These are phyloP conservation scores for Arctopsyche grandis DNA, from an alignment of 1,140 invertebrate species.

Conservation along the genomic window DNA sequence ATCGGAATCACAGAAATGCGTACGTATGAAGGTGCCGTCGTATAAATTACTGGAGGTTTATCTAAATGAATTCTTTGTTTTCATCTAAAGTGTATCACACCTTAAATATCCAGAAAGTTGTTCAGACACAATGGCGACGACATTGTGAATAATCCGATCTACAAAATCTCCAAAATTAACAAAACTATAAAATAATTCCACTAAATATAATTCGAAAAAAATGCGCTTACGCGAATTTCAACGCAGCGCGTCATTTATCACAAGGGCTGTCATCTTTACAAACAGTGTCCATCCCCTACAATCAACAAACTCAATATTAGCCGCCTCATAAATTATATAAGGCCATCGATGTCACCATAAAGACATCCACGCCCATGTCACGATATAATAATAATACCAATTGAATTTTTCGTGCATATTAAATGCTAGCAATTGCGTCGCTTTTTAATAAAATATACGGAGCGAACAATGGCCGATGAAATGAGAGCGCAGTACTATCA, in stretches of 20 bases:
- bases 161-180: background rate
- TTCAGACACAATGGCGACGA: conserved; percentile 14
- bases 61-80: conserved; percentile 5
- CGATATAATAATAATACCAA: background rate
- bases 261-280: conserved; percentile 23
- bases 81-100: background rate
- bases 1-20: too few relatives aligned
- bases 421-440: background rate
- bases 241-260: conserved; percentile 4
- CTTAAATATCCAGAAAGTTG: background rate
- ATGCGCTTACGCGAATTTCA: background rate
- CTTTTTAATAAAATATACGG: background rate
- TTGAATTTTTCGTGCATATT: too few relatives aligned
- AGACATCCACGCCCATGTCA: background rate
- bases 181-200: too few relatives aligned
- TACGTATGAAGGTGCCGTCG: background rate
- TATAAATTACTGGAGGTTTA: background rate
- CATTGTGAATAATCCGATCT: background rate
- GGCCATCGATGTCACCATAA: conserved; percentile 19
- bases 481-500: background rate
- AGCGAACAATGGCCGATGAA: background rate
- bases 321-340: conserved; percentile 26
- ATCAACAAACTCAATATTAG: background rate
- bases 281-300: conserved; percentile 10
- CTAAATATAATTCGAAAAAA: too few relatives aligned